Evolutionary conservation across 2,797 vertebrate species (phyloP), one percentile per base, ranked within the genome.

Genomic region (Gouania willdenowi): DNA sequence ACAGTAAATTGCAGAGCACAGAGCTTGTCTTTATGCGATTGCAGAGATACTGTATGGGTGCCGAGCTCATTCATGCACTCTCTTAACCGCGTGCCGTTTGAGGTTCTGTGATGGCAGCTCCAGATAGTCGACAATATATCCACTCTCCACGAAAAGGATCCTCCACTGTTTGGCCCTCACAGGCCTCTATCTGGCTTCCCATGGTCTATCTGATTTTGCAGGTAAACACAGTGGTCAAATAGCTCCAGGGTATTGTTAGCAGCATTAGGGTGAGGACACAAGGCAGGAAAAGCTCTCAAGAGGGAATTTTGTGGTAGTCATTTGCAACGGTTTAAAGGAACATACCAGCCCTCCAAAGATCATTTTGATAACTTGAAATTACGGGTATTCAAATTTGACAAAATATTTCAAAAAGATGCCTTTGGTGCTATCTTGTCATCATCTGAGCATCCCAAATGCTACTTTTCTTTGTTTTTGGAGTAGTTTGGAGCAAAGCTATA

Each of bases 11-110:
- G 82, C 82, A 84, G 82, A 81, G 83, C 79, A 81, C 81, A 84
- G n/a, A 79, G 75, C 75, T 87, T 81, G 82, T 83, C 77, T 85
- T 86, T 82, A 87, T 87, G 81, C 78, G 73, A 81, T 85, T 76
- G 74, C 78, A 81, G 67, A 79, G 76, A 81, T 82, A 86, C 79
- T 81, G 78, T 63, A 64, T 35, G 50, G 59, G 69, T 19, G 28
- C 71, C 45, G 52, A 55, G 71, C 74, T 83, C 77, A 74, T 75
- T 81, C 73, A 73, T 72, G 75, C 66, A 72, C 77, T 82, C 79
- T 81, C 69, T 81, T 78, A 72, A 70, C 75, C 13, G 50, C 50
- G 23, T 20, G 29, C 63, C 59, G 50, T 76, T 77, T 70, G 64
- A 82, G 71, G 33, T 55, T 40, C 26, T 19, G 51, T 12, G 81